Conservation (phyloP, 64 coral and sea anemone genomes). For the Stichodactyla helianthus region DNA sequence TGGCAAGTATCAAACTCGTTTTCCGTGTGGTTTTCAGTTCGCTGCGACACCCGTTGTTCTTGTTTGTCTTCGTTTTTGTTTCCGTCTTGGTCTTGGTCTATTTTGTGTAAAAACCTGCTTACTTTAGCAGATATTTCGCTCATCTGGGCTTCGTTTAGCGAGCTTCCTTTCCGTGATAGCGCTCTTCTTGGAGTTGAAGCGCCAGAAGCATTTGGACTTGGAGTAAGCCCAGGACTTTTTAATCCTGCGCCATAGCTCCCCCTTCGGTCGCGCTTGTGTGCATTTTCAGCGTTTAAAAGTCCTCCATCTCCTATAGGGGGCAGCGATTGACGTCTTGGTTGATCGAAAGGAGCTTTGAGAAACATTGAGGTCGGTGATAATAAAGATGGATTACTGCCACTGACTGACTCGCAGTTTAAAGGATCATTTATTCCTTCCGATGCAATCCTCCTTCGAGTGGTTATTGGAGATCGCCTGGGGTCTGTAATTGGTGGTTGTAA, state of each 20-base stretch:
- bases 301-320: conserved; percentile 62
- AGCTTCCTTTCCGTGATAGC: conserved; percentile 43
- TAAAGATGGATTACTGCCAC: background rate
- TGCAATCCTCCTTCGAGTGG: conserved; percentile 35
- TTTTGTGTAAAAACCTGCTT: conserved; percentile 71
- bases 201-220: conserved; percentile 19
- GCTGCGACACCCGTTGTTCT: background rate
- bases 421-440: conserved; percentile 51
- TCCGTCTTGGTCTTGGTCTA: conserved; percentile 47
- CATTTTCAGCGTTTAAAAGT: conserved; percentile 39
- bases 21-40: background rate
- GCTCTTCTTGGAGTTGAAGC: conserved; percentile 36
- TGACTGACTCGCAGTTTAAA: background rate
- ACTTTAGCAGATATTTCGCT: conserved; percentile 68
- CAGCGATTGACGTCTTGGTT: conserved; percentile 75
- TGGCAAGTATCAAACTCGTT: background rate
- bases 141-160: conserved; percentile 52
- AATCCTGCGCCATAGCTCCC: background rate
- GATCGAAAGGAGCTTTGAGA: conserved; percentile 65
- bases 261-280: background rate
- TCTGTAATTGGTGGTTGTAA: conserved; percentile 46
- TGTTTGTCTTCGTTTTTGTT: background rate
- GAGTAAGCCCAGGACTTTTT: conserved; percentile 21
- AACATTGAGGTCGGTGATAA: conserved; percentile 29
- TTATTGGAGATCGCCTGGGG: conserved; percentile 28